Conservation (phyloP, 2,113 vertebrate species). For the Syrmaticus mikado region DNA sequence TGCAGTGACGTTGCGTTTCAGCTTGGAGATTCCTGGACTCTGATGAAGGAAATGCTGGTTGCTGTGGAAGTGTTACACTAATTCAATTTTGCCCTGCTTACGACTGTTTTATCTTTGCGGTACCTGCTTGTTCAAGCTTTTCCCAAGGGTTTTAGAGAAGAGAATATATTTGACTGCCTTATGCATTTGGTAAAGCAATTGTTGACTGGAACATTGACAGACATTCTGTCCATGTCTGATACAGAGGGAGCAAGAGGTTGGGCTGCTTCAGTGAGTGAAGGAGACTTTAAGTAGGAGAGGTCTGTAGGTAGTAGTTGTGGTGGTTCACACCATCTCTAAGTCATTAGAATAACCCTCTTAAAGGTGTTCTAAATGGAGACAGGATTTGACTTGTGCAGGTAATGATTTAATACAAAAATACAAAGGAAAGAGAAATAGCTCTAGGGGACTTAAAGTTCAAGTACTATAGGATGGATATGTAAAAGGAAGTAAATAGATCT, state of each 20-base stretch:
- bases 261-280: background rate
- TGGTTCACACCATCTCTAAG: slow-evolving; percentile 37
- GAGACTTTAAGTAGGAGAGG: background rate
- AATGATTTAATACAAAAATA: slow-evolving; percentile 45
- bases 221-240: background rate
- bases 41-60: background rate
- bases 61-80: background rate
- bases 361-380: slow-evolving; percentile 49
- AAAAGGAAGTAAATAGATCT: background rate
- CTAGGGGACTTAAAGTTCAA: background rate
- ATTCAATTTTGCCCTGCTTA: background rate
- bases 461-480: background rate
- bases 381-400: slow-evolving; percentile 55
- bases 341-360: slow-evolving; percentile 66
- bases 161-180: background rate
- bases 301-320: slow-evolving; percentile 4
- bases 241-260: background rate
- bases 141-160: background rate
- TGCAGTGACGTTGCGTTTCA: background rate
- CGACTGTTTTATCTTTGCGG: background rate
- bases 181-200: background rate
- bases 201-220: background rate
- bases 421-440: background rate
- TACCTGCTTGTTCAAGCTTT: background rate
- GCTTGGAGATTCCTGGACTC: background rate